Evolutionary conservation across 2,113 vertebrate species (phyloP).

Genomic region (rabbit (Oryctolagus cuniculus)): DNA sequence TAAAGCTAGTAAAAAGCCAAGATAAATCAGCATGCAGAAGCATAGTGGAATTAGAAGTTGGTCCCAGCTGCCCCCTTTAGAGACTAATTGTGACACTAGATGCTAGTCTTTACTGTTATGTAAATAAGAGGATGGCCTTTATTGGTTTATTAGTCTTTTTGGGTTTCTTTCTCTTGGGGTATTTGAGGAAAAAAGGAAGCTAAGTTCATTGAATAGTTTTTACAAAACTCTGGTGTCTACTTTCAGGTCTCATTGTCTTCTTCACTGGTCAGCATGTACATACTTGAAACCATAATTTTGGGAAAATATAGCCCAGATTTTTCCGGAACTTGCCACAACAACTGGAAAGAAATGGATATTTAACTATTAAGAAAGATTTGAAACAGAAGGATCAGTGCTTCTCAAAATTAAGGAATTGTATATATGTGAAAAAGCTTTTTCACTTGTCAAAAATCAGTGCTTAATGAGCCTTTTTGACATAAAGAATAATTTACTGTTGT

Average conservation of each 20-base stretch:
- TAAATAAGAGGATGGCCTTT: background rate
- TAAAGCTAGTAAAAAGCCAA: background rate
- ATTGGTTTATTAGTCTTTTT: conserved; percentile 23
- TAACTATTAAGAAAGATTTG: conserved; percentile 25
- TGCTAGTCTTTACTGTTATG: background rate
- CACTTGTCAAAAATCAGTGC: conserved; percentile 57
- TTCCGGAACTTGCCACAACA: conserved; percentile 34
- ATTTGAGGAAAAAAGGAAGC: conserved; percentile 22
- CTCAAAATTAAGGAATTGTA: conserved; percentile 8
- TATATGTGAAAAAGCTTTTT: conserved; percentile 52
- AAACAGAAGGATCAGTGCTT: background rate
- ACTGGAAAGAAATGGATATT: background rate
- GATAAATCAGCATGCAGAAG: background rate
- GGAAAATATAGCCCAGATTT: conserved; percentile 9
- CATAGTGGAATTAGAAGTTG: conserved; percentile 29
- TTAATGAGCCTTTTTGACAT: conserved; percentile 45
- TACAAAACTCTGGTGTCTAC: background rate
- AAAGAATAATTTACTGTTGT: conserved; percentile 42
- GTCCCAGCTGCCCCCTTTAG: background rate
- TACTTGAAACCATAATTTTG: conserved; percentile 45
- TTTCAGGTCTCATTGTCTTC: background rate
- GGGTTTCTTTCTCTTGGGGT: conserved; percentile 21
- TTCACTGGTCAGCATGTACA: background rate
- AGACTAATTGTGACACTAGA: background rate
- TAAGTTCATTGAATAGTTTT: background rate